Conservation (phyloP, 2,888 invertebrate genomes). For the Opisthograptis luteolata region DNA sequence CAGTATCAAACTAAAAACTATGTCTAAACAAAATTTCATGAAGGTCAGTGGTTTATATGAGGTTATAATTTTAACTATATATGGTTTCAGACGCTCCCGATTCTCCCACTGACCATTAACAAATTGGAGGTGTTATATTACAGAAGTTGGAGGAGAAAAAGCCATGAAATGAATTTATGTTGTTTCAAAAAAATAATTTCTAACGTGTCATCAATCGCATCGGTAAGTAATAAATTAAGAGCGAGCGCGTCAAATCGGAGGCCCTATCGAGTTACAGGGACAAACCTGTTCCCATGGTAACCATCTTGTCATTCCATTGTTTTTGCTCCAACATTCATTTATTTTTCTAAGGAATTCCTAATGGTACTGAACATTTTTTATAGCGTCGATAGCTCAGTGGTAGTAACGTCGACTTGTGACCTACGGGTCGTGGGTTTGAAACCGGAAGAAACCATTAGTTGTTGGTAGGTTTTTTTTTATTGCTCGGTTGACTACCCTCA, state of each 20-base stretch:
- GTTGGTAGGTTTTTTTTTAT: too few species aligned
- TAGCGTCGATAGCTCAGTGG: too few species aligned
- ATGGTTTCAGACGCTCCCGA: slow-evolving; percentile 31
- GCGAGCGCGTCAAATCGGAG: slow-evolving; percentile 56
- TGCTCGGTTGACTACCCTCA: too few species aligned
- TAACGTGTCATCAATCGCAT: slow-evolving; percentile 74
- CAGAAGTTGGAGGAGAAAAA: slow-evolving; percentile 58
- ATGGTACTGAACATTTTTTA: slow-evolving; percentile 2
- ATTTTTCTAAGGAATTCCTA: slow-evolving; percentile 30
- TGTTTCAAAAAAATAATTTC: slow-evolving; percentile 67
- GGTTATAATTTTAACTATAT: too few species aligned
- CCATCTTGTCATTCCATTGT: slow-evolving; percentile 47
- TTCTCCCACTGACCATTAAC: slow-evolving; percentile 27
- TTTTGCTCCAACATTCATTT: slow-evolving; percentile 26
- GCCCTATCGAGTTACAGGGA: slow-evolving; percentile 61
- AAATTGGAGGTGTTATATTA: slow-evolving; percentile 51
- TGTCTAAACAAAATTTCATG: too few species aligned
- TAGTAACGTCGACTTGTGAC: too few species aligned
- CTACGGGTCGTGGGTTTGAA: too few species aligned
- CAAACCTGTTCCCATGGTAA: slow-evolving; percentile 52
- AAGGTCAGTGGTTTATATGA: too few species aligned
- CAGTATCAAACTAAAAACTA: too few species aligned
- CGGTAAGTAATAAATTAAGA: slow-evolving; percentile 69
- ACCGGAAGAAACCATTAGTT: too few species aligned
- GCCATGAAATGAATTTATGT: slow-evolving; percentile 59